Evolutionary conservation across 2,888 invertebrate species (phyloP).

Genomic region (Tolmerus cingulatus): DNA sequence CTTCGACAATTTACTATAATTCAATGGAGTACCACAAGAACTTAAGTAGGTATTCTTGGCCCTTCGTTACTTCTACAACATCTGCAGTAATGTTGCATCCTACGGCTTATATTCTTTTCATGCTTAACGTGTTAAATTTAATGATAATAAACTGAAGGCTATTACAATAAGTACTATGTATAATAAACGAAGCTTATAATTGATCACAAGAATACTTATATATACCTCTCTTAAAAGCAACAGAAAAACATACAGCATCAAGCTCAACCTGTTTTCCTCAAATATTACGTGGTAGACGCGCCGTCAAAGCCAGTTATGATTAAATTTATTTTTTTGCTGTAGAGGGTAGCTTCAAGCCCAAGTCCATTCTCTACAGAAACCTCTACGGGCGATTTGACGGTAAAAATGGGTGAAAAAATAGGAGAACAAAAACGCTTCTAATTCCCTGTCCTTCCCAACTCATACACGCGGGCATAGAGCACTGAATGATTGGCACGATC

Average conservation of each 20-base stretch:
- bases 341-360: background rate
- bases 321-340: background rate
- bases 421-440: background rate
- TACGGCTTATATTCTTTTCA: background rate
- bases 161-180: background rate
- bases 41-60: background rate
- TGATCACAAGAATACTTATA: background rate
- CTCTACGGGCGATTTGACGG: background rate
- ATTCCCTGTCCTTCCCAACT: background rate
- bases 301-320: background rate
- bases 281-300: background rate
- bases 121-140: background rate
- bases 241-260: background rate
- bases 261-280: background rate
- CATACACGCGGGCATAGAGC: background rate
- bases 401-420: background rate
- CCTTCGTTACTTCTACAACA: background rate
- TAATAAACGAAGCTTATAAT: background rate
- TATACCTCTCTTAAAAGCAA: background rate
- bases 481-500: conserved; percentile 21
- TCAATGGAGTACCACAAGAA: background rate
- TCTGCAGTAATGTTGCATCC: background rate
- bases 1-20: background rate
- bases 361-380: background rate
- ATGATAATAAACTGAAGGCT: background rate